A percentile compares a stretch with the other conserved stretches of the same genome.
These are phyloP conservation scores for Schlechtendalia chinensis DNA, from an alignment of 1,140 invertebrate species.

Conservation along the genomic window DNA sequence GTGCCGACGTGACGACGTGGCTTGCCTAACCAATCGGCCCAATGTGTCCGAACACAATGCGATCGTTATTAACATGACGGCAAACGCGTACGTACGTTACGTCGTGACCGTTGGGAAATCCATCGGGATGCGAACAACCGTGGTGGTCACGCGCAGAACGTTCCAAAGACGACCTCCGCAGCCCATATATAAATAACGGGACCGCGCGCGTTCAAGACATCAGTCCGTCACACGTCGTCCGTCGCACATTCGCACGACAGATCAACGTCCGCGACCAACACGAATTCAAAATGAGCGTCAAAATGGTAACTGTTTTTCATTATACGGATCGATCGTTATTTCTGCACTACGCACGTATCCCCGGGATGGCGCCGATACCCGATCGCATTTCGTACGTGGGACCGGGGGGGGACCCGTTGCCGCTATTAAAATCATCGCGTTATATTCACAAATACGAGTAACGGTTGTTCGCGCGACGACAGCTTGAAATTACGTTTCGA, in stretches of 20 bases:
- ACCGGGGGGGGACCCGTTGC: too few species aligned
- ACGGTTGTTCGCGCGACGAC: too few species aligned
- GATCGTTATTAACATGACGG: slow-evolving; percentile 8
- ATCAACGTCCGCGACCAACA: neutral
- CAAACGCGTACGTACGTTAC: neutral
- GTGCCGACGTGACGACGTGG: neutral
- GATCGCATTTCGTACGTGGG: too few species aligned
- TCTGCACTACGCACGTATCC: too few species aligned
- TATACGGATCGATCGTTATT: too few species aligned
- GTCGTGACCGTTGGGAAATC: neutral
- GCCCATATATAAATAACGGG: neutral
- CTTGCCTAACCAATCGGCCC: neutral
- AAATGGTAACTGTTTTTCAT: slow-evolving; percentile 34
- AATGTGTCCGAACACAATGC: neutral
- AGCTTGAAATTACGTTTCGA: too few species aligned
- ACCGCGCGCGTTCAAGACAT: neutral
- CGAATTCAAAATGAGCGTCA: slow-evolving; percentile 30
- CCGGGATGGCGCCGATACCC: too few species aligned
- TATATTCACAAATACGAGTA: too few species aligned
- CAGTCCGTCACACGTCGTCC: too few species aligned
- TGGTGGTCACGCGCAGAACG: neutral
- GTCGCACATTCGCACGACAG: neutral
- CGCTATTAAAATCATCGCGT: too few species aligned
- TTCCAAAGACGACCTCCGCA: neutral
- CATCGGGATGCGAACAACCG: neutral